Conservation (phyloP, 2,797 vertebrate genomes). For the Bovichtus variegatus region DNA sequence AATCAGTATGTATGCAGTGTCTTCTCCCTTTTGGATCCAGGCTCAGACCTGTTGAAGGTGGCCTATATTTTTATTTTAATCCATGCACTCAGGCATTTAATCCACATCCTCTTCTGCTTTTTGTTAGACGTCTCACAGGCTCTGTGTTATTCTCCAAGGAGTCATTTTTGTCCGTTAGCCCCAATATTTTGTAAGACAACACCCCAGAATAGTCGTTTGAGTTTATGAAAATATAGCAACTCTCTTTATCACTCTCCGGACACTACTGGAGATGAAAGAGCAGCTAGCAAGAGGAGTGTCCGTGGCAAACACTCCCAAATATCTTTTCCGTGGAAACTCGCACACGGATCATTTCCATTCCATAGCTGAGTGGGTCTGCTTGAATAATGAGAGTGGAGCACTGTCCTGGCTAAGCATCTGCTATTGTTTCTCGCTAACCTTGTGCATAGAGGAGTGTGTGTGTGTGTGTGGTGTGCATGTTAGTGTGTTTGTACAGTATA, state of each 20-base stretch:
- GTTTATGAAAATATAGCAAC: slow-evolving; percentile 20
- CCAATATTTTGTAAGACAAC: slow-evolving; percentile 26
- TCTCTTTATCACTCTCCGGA: slow-evolving; percentile 38
- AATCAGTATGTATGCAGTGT: slow-evolving; percentile 30
- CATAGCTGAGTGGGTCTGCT: slow-evolving; percentile 30
- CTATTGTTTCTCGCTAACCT: slow-evolving; percentile 53
- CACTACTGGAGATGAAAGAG: slow-evolving; percentile 35
- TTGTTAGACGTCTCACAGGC: slow-evolving; percentile 1
- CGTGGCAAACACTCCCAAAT: slow-evolving; percentile 22
- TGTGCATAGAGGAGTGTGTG: slow-evolving; percentile 27
- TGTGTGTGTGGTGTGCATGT: not conserved
- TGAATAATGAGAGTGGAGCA: slow-evolving; percentile 33
- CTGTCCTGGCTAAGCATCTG: slow-evolving; percentile 55
- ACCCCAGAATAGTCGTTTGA: slow-evolving; percentile 15
- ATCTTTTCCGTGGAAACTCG: slow-evolving; percentile 40
- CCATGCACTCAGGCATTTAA: slow-evolving; percentile 23
- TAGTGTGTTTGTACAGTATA: slow-evolving; percentile 35
- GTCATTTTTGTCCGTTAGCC: not conserved
- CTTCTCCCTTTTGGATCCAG: slow-evolving; percentile 12
- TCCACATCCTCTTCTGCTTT: slow-evolving; percentile 19
- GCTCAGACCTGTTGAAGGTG: slow-evolving; percentile 21
- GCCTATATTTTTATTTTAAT: slow-evolving; percentile 30
- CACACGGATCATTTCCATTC: slow-evolving; percentile 55
- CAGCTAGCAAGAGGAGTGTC: slow-evolving; percentile 18
- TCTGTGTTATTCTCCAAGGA: not conserved